Evolutionary conservation across 2,113 vertebrate genomes (phyloP), one percentile per base, ranked within the genome.

Genomic region (Thalassoma bifasciatum): DNA sequence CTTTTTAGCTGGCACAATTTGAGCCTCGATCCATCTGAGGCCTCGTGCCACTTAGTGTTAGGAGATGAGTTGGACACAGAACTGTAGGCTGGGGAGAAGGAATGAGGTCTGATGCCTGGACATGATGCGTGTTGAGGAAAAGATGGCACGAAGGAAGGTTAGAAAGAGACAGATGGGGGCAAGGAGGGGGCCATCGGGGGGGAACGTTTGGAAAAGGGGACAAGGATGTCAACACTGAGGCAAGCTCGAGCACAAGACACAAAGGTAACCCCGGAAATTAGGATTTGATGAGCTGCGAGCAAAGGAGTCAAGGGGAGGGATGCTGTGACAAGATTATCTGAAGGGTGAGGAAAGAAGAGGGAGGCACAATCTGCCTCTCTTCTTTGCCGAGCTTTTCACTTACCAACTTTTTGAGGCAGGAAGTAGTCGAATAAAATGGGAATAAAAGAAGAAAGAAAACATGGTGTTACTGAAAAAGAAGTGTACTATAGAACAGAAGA

Each of bases 351-450:
- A 71, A 82, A 82, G 72, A 89, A 82, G 85, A 85, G 40, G 23
- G 10, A 81, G 62, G 69, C 17, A 53, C 56, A 67, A 12, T 36
- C 66, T 52, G 19, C 60, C 58, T 3, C 74, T 78, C 75, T 79
- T 81, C 79, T 88, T 75, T 64, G 54, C 49, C 34, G 17, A 36
- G 34, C 46, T 71, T 75, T 82, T 21, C 72, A 91, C 89, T 87
- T 87, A 88, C 87, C 87, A 56, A 86, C 88, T 91, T 77, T 91
- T 77, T n/a, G 79, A 77, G 37, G 85, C 79, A 79, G 65, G 69
- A 54, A 38, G 65, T 34, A 22, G 82, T 84, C n/a, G 58, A 72
- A 66, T 46, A 62, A 74, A 83, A 79, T 23, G 64, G 34, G 11
- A 4, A 37, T 67, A 46, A 59, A 16, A 0, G 61, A 36, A 24